Base-by-base conservation (phyloP, 2,888 invertebrate species). In the Dinocampus coccinellae region DNA sequence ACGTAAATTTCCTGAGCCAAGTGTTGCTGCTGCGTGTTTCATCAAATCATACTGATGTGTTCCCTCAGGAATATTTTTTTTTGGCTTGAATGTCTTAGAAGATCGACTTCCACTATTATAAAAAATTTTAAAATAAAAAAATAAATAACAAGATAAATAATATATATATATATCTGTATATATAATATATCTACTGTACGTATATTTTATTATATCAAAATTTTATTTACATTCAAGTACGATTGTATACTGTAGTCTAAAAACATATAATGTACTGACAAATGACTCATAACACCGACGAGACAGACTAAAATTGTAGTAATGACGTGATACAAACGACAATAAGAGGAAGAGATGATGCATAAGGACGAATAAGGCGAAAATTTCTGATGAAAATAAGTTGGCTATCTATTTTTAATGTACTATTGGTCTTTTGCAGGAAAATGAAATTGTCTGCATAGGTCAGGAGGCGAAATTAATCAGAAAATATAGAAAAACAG, bases 11-110 rank as follows among this genome's bases (percentile, higher is more conserved):
- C 98, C 99, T 60, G 98, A 98, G 70, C 99, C 99, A 55, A 99
- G 90, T 0, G 99, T 99, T 72, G 98, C 97, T 1, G 98, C 98
- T n/a, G 97, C 97, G 91, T 97, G 98, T 90, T 98, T 96, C 98
- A 98, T 98, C 88, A 99, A 90, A 89, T 99, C 98, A 93, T 98
- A 97, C 88, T 98, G 98, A 90, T 98, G 98, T 55, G 97, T 98
- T 73, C 98, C 98, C 88, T 98, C 98, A 0, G 98, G 98, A 84
- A 98, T 98, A 89, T 98, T 98, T 89, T 98, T 98, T 90, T 98
- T 98, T 76, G 98, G 98, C 88, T 98, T 98, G 88, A 99, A 99
- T 68, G 98, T 99, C 90, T 98, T 98, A 81, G 96, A 97, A 76
- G 96, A 96, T 86, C 97, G 93, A 89, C 94, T 93, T 86, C 95